Conservation (phyloP, 2,113 vertebrate species). For the Probosciger aterrimus region DNA sequence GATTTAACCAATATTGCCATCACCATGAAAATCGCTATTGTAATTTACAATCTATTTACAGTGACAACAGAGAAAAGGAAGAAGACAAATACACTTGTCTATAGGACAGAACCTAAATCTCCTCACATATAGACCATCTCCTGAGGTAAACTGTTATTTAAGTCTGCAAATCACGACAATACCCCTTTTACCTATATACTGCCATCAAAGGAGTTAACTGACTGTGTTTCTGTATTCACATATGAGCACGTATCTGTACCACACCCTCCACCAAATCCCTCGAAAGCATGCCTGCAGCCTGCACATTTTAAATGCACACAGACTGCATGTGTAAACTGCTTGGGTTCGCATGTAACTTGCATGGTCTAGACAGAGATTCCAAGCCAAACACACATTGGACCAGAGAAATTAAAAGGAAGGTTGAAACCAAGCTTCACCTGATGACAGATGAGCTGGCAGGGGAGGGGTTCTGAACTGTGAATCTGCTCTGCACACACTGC, state of each 20-base stretch:
- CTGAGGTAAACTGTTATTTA: background rate
- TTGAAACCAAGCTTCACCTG: background rate
- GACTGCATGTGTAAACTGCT: background rate
- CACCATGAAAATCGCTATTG: background rate
- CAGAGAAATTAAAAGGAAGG: background rate
- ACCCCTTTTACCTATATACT: background rate
- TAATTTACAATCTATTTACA: background rate
- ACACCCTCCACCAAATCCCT: background rate
- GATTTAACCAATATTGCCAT: background rate
- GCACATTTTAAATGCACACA: background rate
- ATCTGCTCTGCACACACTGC: background rate
- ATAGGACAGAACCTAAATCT: background rate
- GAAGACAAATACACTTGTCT: background rate
- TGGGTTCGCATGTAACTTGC: background rate
- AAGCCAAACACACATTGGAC: rapidly evolving
- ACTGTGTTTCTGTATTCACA: background rate
- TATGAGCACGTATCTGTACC: background rate
- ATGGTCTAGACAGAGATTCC: background rate
- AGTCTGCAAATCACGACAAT: background rate
- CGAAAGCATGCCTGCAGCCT: background rate
- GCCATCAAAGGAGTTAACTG: background rate
- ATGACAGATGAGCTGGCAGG: background rate
- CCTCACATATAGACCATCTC: background rate
- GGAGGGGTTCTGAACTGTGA: background rate
- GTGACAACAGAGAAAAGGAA: background rate